Conservation (phyloP, 2,113 vertebrate genomes). For the Albula glossodonta region DNA sequence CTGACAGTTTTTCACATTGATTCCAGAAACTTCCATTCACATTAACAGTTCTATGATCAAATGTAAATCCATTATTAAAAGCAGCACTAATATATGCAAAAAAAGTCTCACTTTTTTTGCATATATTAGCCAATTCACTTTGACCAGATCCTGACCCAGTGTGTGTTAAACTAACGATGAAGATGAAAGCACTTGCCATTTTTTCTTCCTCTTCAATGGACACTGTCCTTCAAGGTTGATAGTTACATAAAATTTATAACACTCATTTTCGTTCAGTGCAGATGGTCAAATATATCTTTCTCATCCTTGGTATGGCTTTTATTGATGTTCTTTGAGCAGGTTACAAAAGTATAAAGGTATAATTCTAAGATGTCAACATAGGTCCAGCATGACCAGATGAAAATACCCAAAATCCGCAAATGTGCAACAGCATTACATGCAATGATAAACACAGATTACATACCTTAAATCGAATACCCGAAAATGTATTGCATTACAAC, state of each 20-base stretch:
- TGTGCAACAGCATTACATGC: neutral
- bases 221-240: neutral
- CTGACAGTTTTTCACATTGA: neutral
- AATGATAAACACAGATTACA: neutral
- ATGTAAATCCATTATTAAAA: neutral
- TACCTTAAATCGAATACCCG: neutral
- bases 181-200: neutral
- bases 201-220: neutral
- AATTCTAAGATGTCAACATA: neutral
- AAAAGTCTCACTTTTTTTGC: too few relatives aligned
- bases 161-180: neutral
- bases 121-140: neutral
- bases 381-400: neutral
- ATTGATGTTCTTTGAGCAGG: neutral
- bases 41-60: neutral
- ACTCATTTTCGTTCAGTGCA: neutral
- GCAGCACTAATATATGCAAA: neutral
- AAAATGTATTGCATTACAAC: neutral
- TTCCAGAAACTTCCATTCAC: neutral
- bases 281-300: neutral
- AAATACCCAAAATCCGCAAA: neutral
- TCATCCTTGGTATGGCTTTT: neutral
- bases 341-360: neutral
- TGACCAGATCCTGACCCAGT: neutral
- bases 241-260: neutral